Base-by-base conservation (phyloP, 30 jellyfish, hydroid and myxozoan genomes). In the Nemopilema nomurai region DNA sequence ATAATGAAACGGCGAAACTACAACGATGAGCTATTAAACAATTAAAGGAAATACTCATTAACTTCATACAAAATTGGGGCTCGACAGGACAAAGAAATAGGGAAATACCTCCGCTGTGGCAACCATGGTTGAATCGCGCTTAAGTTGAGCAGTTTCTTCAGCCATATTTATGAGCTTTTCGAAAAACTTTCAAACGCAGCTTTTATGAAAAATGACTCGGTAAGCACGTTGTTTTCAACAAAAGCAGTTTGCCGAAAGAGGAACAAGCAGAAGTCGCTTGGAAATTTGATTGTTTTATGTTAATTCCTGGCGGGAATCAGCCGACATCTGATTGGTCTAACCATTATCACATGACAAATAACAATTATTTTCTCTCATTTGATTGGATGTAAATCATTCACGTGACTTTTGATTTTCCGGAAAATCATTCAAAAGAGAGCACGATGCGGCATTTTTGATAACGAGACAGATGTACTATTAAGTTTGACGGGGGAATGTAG, bases 81-180 rank as follows among this genome's bases (percentile, higher is more conserved):
- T 41, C 57, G 57, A 41, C 9, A 41, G 57, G 57, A 3, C 13
- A 41, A 13, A 41, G 16, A n/a, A 71, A 71, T 25, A 28, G 13
- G 9, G 26, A 25, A 77, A 32, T 73, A 89, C 97, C 97, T 82
- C 92, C 17, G 97, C 97, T 0, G 97, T 89, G 19, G 51, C 88
- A 23, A 69, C 85, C 97, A 90, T 90, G 16, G 97, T 90, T 22
- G 93, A 77, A 41, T 90, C 90, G 24, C 97, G 89, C 52, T 90
- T 90, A 65, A 84, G 93, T 49, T 73, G 87, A 20, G 84, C 69
- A 25, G 93, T 74, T 74, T 65, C 76, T 24, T 84, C 87, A 19
- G 93, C 84, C 93, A 84, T 84, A 0, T 73, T 33, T 16, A 31
- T 33, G 71, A 41, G 6, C 13, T 41, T 41, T 41, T 41, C 57